Evolutionary conservation across 2,888 invertebrate genomes (phyloP), one percentile per base, ranked within the genome.

Genomic region (Dilophus febrilis): DNA sequence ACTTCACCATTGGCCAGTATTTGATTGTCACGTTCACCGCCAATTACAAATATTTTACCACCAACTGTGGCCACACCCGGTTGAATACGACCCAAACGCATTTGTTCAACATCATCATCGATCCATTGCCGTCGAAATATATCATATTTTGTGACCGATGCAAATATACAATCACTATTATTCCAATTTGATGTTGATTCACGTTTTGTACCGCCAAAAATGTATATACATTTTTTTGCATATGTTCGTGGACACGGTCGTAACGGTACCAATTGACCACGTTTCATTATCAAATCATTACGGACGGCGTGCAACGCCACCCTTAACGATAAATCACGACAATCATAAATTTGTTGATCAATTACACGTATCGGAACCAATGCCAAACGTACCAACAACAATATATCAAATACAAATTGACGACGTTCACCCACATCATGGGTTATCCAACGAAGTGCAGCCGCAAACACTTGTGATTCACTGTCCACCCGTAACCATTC

Each of bases 21-120:
- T 55, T 86, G 79, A 34, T 85, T 84, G 45, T 87, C 90, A 48
- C 85, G 76, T 59, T 91, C 92, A 6, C 91, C 92, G 14, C 91
- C 92, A 3, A 90, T 81, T 1, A 87, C 90, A 59, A 83, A 92
- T 42, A 92, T 82, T 48, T 81, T 74, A 1, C 88, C 86, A 52
- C 84, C 79, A 30, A 91, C 55, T 8, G 82, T 72, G 2, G 87
- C 83, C 5, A 84, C 84, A 12, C 91, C 91, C 1, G 90, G 88
- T 48, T 90, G 71, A 50, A 90, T 86, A 39, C 91, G 71, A 3
- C 86, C 82, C 49, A 85, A 79, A 39, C 74, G 73, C 77, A 91
- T 84, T 3, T 86, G 76, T 3, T 80, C 72, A 2, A 82, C 72
- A 53, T 78, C 77, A 46, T 76, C 76, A n/a, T n/a, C n/a, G 10